Conservation (phyloP, 2,888 invertebrate species). For the Phengaris arion region DNA sequence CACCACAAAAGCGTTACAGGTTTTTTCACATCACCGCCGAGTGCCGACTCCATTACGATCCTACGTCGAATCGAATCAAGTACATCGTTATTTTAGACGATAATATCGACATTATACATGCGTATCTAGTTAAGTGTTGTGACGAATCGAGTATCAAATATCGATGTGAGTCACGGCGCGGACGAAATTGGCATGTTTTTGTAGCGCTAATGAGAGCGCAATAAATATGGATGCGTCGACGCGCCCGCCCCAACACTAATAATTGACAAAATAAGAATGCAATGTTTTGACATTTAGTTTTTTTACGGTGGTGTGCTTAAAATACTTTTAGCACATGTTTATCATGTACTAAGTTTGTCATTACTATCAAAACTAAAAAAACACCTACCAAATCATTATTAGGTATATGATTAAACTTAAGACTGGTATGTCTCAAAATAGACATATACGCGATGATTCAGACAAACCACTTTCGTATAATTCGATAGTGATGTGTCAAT, state of each 20-base stretch:
- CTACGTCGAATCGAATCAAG: conserved; percentile 30
- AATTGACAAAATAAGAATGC: conserved; percentile 40
- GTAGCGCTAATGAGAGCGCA: conserved; percentile 58
- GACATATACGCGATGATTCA: not conserved
- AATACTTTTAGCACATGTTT: too few species aligned
- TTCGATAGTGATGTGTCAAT: conserved; percentile 24
- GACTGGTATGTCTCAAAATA: not conserved
- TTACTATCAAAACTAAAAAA: too few species aligned
- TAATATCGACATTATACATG: conserved; percentile 36
- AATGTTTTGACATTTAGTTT: conserved; percentile 10
- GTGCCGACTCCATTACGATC: conserved; percentile 19
- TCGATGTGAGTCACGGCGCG: conserved; percentile 48
- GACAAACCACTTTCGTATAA: not conserved
- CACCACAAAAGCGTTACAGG: conserved; percentile 34
- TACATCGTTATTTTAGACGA: conserved; percentile 34
- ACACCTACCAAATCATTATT: too few species aligned
- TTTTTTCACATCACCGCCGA: conserved; percentile 31
- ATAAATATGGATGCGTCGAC: conserved; percentile 61
- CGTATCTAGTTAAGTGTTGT: conserved; percentile 42
- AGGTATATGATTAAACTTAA: not conserved
- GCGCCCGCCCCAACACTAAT: conserved; percentile 53
- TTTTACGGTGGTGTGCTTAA: not conserved
- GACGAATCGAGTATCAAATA: conserved; percentile 42
- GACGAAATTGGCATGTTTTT: conserved; percentile 55
- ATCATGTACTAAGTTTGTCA: too few species aligned